These are phyloP conservation scores for Holocentrus rufus DNA, from an alignment of 2,797 vertebrate species.

Conservation along the genomic window DNA sequence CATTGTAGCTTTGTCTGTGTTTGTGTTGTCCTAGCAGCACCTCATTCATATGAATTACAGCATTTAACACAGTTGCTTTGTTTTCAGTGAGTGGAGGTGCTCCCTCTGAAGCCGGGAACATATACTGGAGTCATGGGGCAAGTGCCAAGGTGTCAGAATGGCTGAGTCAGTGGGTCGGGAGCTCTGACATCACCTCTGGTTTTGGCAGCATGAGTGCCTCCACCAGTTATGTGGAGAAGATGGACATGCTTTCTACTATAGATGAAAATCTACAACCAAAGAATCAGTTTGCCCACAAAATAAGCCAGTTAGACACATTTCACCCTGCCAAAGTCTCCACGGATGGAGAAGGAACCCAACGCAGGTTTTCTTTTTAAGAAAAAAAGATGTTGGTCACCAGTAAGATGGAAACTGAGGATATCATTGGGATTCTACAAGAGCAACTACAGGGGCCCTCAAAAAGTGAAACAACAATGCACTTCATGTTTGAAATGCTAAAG, in stretches of 20 bases:
- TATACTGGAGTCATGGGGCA: not conserved
- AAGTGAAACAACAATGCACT: no score
- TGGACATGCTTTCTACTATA: not conserved
- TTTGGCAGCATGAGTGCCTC: constrained; percentile 19
- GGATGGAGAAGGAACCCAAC: not conserved
- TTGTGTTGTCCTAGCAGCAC: no score
- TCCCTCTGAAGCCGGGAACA: constrained; percentile 20
- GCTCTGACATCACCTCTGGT: constrained; percentile 21
- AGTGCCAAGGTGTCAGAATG: constrained; percentile 39
- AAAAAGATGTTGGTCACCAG: no score
- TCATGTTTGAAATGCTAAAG: no score
- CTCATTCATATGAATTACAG: no score
- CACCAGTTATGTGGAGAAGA: constrained; percentile 2
- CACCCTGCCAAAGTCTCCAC: no score
- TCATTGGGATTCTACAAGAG: no score
- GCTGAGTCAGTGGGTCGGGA: constrained; percentile 4
- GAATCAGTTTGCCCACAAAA: not conserved
- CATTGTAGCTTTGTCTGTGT: no score
- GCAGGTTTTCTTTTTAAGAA: constrained; percentile 24
- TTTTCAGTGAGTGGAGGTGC: constrained; percentile 59
- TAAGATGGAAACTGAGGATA: no score
- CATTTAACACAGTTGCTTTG: not conserved
- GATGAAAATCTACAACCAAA: not conserved
- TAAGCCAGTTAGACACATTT: not conserved
- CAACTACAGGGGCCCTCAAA: no score